These are phyloP conservation scores for Phaetusa simplex DNA, from an alignment of 2,113 vertebrate species.

Conservation along the genomic window DNA sequence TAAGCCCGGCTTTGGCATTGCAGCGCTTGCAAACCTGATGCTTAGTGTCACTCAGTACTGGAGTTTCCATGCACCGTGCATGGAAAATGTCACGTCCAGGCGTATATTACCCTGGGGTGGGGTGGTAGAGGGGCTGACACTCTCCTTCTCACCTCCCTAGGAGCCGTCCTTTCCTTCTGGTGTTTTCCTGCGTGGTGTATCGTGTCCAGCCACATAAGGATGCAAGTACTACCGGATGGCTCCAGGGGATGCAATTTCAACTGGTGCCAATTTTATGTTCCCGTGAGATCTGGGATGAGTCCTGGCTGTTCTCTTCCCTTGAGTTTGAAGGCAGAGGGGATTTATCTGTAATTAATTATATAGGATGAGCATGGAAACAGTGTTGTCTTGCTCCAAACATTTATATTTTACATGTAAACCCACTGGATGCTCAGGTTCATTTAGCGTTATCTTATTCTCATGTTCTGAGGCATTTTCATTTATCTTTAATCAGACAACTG, in stretches of 20 bases:
- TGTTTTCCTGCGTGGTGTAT: fast-evolving
- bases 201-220: background rate
- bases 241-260: background rate
- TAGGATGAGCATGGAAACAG: background rate
- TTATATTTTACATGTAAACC: background rate
- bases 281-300: background rate
- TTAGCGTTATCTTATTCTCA: background rate
- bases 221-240: background rate
- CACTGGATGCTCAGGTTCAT: background rate
- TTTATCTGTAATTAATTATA: background rate
- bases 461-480: background rate
- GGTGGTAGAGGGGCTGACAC: background rate
- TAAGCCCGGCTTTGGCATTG: background rate
- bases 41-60: background rate
- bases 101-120: background rate
- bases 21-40: background rate
- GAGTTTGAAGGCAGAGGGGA: background rate
- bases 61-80: background rate
- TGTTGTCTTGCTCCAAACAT: background rate
- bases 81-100: conserved; percentile 2
- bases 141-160: background rate
- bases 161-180: background rate
- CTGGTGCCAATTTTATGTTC: background rate
- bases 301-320: background rate
- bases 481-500: background rate